Conservation (phyloP, 2,797 vertebrate genomes). For the Atherinosoma microstoma region DNA sequence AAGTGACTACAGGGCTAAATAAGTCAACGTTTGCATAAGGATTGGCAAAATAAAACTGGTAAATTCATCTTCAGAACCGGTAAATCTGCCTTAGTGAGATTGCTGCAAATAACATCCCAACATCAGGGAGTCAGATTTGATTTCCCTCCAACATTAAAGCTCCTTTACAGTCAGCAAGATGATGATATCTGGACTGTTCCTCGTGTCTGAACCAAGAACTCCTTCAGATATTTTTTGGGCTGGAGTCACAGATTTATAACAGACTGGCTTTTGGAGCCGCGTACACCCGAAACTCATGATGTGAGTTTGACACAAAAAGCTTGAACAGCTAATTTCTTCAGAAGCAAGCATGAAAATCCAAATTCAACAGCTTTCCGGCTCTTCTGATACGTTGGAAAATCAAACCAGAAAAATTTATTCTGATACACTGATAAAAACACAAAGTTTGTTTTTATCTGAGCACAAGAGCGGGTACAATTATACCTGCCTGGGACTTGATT, state of each 20-base stretch:
- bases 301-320: not conserved
- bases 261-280: too few relatives aligned
- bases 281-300: too few relatives aligned
- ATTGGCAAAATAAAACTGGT: not conserved
- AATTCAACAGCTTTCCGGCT: constrained; percentile 22
- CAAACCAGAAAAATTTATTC: not conserved
- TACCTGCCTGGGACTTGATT: constrained; percentile 40
- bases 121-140: not conserved
- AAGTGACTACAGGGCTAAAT: not conserved
- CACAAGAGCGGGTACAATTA: constrained; percentile 26
- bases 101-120: not conserved
- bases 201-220: too few relatives aligned
- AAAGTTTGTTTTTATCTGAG: constrained; percentile 20
- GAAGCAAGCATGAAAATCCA: constrained; percentile 47
- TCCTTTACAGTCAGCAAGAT: not conserved
- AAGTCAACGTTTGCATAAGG: not conserved
- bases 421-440: not conserved
- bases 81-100: not conserved
- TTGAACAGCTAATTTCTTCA: constrained; percentile 39
- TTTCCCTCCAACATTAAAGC: not conserved
- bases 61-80: too few relatives aligned
- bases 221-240: too few relatives aligned
- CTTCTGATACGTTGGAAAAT: constrained; percentile 4
- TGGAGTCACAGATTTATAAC: too few relatives aligned
- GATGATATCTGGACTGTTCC: not conserved